Conservation (phyloP, 1,140 invertebrate species). For the Macrocentrus cingulum region DNA sequence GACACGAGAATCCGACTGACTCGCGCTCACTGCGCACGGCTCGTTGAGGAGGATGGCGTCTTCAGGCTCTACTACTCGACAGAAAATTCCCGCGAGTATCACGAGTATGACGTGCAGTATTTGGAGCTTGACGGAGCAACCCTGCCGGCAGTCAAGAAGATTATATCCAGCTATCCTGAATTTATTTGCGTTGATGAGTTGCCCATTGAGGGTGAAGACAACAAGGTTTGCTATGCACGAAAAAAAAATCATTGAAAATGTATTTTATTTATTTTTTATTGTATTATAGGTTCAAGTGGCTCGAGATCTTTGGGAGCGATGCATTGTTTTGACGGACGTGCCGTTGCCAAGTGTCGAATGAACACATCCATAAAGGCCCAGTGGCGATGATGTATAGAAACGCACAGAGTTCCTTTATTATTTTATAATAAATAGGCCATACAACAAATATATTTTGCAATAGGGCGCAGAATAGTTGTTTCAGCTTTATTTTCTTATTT, state of each 20-base stretch:
- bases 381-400: too few species aligned
- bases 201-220: slow-evolving; percentile 65
- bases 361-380: background rate
- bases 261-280: slow-evolving; percentile 33
- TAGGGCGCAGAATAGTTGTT: background rate
- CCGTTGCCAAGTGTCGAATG: slow-evolving; percentile 51
- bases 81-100: slow-evolving; percentile 83
- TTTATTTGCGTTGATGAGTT: slow-evolving; percentile 74
- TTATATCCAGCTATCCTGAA: slow-evolving; percentile 76
- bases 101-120: slow-evolving; percentile 77
- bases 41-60: slow-evolving; percentile 69
- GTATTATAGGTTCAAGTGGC: slow-evolving; percentile 62
- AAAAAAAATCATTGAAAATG: slow-evolving; percentile 17
- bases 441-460: slow-evolving; percentile 5
- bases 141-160: slow-evolving; percentile 68
- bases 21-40: slow-evolving; percentile 69
- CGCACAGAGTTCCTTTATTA: too few species aligned
- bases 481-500: slow-evolving; percentile 14
- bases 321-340: slow-evolving; percentile 65
- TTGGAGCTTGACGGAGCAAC: slow-evolving; percentile 71
- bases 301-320: slow-evolving; percentile 72
- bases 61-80: slow-evolving; percentile 76
- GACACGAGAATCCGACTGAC: slow-evolving; percentile 72
- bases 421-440: too few species aligned
- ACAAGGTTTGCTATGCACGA: slow-evolving; percentile 59